These are phyloP conservation scores for Pyrrhia umbra DNA, from an alignment of 2,888 invertebrate genomes.

Conservation along the genomic window DNA sequence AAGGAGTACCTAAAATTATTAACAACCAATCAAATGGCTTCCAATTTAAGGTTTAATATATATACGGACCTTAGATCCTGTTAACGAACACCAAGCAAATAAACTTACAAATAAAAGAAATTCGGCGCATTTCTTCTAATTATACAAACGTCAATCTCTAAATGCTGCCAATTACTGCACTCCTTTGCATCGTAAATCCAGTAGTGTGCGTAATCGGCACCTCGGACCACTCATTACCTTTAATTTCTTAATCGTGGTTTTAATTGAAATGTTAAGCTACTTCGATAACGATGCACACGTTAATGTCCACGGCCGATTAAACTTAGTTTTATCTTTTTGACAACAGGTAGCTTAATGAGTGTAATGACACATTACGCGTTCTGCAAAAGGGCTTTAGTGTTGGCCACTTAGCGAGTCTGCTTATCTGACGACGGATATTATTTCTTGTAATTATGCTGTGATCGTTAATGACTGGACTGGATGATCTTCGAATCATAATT, in stretches of 20 bases:
- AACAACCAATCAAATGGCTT: no score
- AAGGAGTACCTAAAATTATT: no score
- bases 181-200: constrained; percentile 74
- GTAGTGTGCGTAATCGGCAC: constrained; percentile 75
- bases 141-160: constrained; percentile 53
- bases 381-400: constrained; percentile 53
- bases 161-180: constrained; percentile 75
- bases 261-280: constrained; percentile 87
- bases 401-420: constrained; percentile 48
- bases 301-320: constrained; percentile 77
- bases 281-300: constrained; percentile 77
- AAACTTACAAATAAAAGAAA: no score
- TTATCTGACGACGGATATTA: constrained; percentile 50
- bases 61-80: no score
- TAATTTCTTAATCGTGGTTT: constrained; percentile 85
- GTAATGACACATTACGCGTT: constrained; percentile 63
- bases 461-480: constrained; percentile 38
- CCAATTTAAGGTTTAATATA: no score
- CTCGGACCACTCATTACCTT: constrained; percentile 80
- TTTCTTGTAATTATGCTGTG: constrained; percentile 53
- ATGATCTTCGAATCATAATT: constrained; percentile 47
- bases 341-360: constrained; percentile 69
- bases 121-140: constrained; percentile 34
- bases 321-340: constrained; percentile 71
- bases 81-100: no score